Evolutionary conservation across 2,888 invertebrate genomes (phyloP), one percentile per base, ranked within the genome.

Genomic region (Hedychridium roseum): DNA sequence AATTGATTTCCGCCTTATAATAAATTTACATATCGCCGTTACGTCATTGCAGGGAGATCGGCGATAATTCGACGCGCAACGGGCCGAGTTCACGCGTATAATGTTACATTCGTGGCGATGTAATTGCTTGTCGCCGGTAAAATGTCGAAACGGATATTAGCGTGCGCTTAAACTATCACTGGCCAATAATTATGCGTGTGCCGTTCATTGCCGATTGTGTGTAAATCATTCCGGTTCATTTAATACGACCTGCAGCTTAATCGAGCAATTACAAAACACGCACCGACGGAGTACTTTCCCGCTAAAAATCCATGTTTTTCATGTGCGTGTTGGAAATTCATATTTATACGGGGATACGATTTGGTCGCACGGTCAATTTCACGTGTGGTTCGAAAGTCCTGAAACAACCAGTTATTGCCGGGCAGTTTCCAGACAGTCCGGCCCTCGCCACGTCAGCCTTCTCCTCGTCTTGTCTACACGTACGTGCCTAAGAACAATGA

Each of bases 401-500:
- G 16, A 12, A 5, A 26, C 20, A 26, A 32, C 18, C 16, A 31
- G n/a, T n/a, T n/a, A n/a, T n/a, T n/a, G n/a, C 15, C n/a, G 28
- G 21, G 27, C 42, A 43, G 35, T 46, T 43, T 43, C 42, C 48
- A 27, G 42, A 49, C 37, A 40, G 44, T 18, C 40, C 21, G 30
- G 26, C 17, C 12, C 17, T n/a, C 35, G 20, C 16, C 56, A 12
- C 43, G 49, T 46, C 40, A 51, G 45, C 59, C 49, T 58, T 42
- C 50, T 47, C 49, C 44, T 43, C 26, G 43, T 44, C 51, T 60
- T n/a, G n/a, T n/a, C n/a, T 61, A 50, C 57, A 34, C n/a, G n/a
- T 40, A 54, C 48, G 44, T 46, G 54, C 34, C 50, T 47, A 39
- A 53, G n/a, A 64, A 62, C 64, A 62, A 64, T 63, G 63, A 66